Percentiles rank a stretch among this genome's conserved stretches.
These are phyloP conservation scores for Endotricha flammealis DNA, from an alignment of 2,888 invertebrate genomes.

Conservation along the genomic window DNA sequence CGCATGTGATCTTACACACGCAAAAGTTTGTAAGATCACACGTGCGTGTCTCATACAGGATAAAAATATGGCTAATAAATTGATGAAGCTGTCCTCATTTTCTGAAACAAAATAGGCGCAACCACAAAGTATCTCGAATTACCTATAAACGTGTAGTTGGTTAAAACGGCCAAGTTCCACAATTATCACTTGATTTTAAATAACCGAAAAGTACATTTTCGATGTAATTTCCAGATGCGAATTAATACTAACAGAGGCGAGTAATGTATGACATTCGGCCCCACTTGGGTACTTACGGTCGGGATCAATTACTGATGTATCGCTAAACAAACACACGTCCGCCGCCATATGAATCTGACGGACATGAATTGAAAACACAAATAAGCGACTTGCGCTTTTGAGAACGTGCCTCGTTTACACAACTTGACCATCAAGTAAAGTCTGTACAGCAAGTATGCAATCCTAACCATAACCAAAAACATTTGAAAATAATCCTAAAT, in stretches of 20 bases:
- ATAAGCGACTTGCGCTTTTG: conserved; percentile 54
- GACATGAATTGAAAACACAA: conserved; percentile 56
- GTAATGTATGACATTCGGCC: conserved; percentile 37
- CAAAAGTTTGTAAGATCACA: too few relatives aligned
- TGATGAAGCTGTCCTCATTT: too few relatives aligned
- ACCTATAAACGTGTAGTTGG: too few relatives aligned
- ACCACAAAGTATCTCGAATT: too few relatives aligned
- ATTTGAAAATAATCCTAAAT: too few relatives aligned
- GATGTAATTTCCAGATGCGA: conserved; percentile 5
- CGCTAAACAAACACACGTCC: conserved; percentile 62
- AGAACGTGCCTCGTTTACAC: conserved; percentile 39
- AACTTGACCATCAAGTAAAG: not conserved
- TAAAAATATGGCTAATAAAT: too few relatives aligned
- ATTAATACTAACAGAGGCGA: conserved; percentile 14
- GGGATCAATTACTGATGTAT: conserved; percentile 61
- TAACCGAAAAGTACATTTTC: not conserved
- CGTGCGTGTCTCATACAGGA: too few relatives aligned
- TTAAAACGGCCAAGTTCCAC: not conserved
- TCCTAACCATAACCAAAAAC: too few relatives aligned
- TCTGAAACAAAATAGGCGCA: too few relatives aligned
- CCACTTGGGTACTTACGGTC: conserved; percentile 17
- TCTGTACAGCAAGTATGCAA: too few relatives aligned
- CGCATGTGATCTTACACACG: too few relatives aligned
- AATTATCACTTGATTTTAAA: not conserved
- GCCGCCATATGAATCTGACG: conserved; percentile 46